Conservation (phyloP, 2,113 vertebrate genomes). For the Phylloscopus trochilus region DNA sequence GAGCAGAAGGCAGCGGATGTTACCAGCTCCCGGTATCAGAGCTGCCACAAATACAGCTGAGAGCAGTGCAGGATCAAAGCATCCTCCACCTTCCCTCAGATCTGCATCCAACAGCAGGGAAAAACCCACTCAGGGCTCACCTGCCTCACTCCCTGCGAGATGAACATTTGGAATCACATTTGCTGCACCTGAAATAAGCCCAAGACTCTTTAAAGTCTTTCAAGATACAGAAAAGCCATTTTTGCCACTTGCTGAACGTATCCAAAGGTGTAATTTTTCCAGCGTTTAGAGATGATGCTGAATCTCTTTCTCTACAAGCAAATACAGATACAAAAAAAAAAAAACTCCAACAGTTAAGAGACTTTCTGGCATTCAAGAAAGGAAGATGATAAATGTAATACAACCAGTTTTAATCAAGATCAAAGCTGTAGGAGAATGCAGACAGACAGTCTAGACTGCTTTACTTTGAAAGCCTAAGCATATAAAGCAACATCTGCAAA, state of each 20-base stretch:
- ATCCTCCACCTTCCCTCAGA: not conserved
- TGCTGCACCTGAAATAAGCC: not conserved
- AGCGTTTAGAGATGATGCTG: not conserved
- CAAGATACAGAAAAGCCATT: not conserved
- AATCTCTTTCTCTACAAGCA: not conserved
- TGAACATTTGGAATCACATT: not conserved
- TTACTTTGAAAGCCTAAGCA: conserved; percentile 72
- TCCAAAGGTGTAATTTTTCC: not conserved
- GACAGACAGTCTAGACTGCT: conserved; percentile 80
- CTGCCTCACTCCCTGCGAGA: not conserved
- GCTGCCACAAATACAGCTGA: not conserved
- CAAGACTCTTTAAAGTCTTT: not conserved
- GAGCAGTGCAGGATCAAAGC: not conserved
- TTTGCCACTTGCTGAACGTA: not conserved
- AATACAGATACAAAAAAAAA: not conserved
- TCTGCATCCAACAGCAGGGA: not conserved
- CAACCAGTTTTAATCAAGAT: conserved; percentile 81
- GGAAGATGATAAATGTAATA: conserved; percentile 75
- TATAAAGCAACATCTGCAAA: conserved; percentile 81
- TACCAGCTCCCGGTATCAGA: not conserved
- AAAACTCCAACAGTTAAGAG: not conserved
- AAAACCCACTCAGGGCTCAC: not conserved
- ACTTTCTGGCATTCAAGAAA: conserved; percentile 12
- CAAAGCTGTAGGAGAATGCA: conserved; percentile 78
- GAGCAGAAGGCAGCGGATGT: not conserved